phyloP scores from a whole-genome alignment of 1,140 invertebrate genomes.

The Zaprionus davidi region DNA sequence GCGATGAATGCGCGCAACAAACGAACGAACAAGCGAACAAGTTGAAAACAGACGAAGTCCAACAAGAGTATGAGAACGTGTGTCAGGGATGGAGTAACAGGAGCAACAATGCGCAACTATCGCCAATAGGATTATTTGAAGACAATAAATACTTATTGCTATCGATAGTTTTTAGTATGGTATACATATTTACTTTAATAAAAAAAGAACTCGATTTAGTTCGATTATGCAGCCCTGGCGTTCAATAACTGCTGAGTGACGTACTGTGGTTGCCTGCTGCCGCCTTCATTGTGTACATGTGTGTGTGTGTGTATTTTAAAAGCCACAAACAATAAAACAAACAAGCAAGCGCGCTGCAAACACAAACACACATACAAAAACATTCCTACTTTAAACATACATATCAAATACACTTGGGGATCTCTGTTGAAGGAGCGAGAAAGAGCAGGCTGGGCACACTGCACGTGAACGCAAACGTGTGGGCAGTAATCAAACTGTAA shows the following conservation, averaged over 20 bases:
- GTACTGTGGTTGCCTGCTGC: slow-evolving; percentile 50
- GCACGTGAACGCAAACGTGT: slow-evolving; percentile 76
- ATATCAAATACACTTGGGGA: slow-evolving; percentile 57
- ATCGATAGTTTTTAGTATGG: slow-evolving; percentile 4
- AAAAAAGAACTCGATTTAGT: background rate
- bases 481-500: slow-evolving; percentile 63
- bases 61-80: slow-evolving; percentile 35
- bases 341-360: slow-evolving; percentile 35
- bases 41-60: slow-evolving; percentile 32
- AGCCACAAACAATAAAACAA: slow-evolving; percentile 42
- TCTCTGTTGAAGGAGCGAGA: slow-evolving; percentile 18
- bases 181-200: background rate
- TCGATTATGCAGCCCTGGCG: slow-evolving; percentile 44
- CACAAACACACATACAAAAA: slow-evolving; percentile 39
- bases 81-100: slow-evolving; percentile 49
- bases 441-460: slow-evolving; percentile 31
- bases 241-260: slow-evolving; percentile 53
- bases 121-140: background rate
- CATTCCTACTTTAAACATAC: slow-evolving; percentile 69
- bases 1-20: slow-evolving; percentile 63
- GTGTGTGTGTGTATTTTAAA: slow-evolving; percentile 26
- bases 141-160: background rate
- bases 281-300: slow-evolving; percentile 26
- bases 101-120: slow-evolving; percentile 37
- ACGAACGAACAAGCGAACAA: slow-evolving; percentile 42